Evolutionary conservation across 1,140 invertebrate species (phyloP).

Genomic region (Drosophila repletoides): DNA sequence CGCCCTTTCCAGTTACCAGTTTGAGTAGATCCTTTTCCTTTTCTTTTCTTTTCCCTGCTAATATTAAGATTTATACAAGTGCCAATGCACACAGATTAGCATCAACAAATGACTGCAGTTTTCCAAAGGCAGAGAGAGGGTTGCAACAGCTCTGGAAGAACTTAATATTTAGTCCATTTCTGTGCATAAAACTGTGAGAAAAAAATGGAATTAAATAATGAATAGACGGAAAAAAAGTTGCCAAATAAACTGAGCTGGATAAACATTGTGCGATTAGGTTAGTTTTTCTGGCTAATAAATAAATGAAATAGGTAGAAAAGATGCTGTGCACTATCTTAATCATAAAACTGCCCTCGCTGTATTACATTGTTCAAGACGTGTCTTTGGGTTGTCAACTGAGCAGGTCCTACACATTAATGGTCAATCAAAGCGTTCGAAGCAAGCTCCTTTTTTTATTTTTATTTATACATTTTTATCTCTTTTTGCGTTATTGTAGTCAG

Average conservation of each 20-base stretch:
- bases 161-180: too few relatives aligned
- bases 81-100: slow-evolving; percentile 31
- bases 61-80: slow-evolving; percentile 34
- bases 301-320: too few relatives aligned
- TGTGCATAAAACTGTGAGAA: too few relatives aligned
- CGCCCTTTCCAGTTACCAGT: not conserved
- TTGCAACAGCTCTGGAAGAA: too few relatives aligned
- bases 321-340: not conserved
- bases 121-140: too few relatives aligned
- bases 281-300: too few relatives aligned
- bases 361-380: not conserved
- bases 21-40: slow-evolving; percentile 20
- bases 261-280: too few relatives aligned
- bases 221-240: too few relatives aligned
- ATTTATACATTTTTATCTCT: not conserved
- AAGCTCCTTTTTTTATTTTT: slow-evolving; percentile 8
- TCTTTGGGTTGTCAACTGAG: slow-evolving; percentile 36
- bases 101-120: slow-evolving; percentile 8
- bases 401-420: slow-evolving; percentile 69
- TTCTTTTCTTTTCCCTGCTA: slow-evolving; percentile 5
- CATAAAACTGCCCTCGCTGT: slow-evolving; percentile 7
- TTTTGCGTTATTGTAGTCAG: slow-evolving; percentile 41
- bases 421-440: slow-evolving; percentile 67
- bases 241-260: too few relatives aligned
- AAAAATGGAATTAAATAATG: not conserved